Conservation (phyloP, 2,888 invertebrate species). For the Pammene fasciana region DNA sequence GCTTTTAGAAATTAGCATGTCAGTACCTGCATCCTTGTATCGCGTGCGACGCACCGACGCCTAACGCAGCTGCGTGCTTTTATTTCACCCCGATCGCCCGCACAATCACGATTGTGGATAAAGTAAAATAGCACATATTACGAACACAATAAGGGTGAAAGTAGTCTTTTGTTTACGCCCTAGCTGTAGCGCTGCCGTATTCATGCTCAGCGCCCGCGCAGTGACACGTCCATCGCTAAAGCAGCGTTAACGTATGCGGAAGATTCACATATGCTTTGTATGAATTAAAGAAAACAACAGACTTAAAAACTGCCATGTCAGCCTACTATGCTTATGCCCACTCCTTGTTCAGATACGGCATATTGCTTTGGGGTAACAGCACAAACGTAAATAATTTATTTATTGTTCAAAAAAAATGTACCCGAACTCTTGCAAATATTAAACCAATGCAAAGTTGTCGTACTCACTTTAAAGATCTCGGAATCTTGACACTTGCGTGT, state of each 20-base stretch:
- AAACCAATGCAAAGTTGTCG: too few species aligned
- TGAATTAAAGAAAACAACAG: too few species aligned
- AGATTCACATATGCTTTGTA: too few species aligned
- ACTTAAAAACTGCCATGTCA: too few species aligned
- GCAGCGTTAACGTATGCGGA: slow-evolving; percentile 9
- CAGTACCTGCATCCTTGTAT: slow-evolving; percentile 27
- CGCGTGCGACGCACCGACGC: slow-evolving; percentile 36
- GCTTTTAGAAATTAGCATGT: neutral
- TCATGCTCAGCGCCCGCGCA: slow-evolving; percentile 27
- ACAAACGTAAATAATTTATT: too few species aligned
- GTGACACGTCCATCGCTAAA: slow-evolving; percentile 2
- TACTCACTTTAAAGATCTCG: too few species aligned
- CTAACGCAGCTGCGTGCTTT: slow-evolving; percentile 41
- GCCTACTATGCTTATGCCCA: too few species aligned
- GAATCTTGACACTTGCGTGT: too few species aligned
- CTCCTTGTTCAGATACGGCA: too few species aligned
- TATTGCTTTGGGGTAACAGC: too few species aligned
- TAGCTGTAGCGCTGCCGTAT: slow-evolving; percentile 17
- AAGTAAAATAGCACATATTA: neutral
- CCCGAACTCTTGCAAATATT: too few species aligned
- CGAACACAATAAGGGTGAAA: neutral
- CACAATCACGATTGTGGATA: neutral
- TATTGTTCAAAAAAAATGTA: too few species aligned
- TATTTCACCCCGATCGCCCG: slow-evolving; percentile 33
- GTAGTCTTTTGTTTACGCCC: slow-evolving; percentile 3